A percentile compares a stretch with the other conserved stretches of the same genome.
These are phyloP conservation scores for Chelidonichthys spinosus DNA, from an alignment of 2,797 vertebrate species.

Conservation along the genomic window DNA sequence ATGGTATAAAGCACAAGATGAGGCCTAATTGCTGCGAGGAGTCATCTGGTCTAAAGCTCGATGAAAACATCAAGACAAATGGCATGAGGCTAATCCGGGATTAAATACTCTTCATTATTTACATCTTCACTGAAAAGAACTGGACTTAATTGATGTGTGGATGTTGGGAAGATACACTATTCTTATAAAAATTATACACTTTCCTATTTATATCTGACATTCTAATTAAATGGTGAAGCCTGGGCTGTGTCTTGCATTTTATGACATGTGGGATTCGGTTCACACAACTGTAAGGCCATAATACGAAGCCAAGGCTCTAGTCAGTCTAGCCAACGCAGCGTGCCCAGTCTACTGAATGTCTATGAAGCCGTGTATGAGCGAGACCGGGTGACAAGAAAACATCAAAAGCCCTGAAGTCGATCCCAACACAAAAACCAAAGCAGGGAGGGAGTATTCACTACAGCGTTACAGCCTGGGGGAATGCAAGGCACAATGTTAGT, in stretches of 20 bases:
- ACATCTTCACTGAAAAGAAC: not conserved
- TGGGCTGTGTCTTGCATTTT: not conserved
- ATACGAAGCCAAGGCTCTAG: conserved; percentile 10
- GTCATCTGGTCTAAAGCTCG: conserved; percentile 14
- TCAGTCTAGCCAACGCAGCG: conserved; percentile 39
- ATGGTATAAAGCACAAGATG: conserved; percentile 51
- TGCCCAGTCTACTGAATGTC: conserved; percentile 33
- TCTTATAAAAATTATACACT: not conserved
- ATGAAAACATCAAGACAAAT: conserved; percentile 28
- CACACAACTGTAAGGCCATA: conserved; percentile 28
- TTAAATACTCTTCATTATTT: not conserved
- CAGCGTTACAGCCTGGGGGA: conserved; percentile 71
- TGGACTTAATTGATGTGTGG: not conserved
- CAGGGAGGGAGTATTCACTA: conserved; percentile 74
- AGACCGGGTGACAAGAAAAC: conserved; percentile 53
- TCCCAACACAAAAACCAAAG: conserved; percentile 63
- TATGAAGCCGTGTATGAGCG: conserved; percentile 33
- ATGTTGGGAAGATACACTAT: not conserved
- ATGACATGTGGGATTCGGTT: conserved; percentile 21
- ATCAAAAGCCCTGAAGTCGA: conserved; percentile 73
- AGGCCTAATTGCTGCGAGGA: conserved; percentile 29
- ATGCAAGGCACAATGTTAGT: conserved; percentile 58
- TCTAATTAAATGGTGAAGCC: not conserved
- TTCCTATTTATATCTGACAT: not conserved
- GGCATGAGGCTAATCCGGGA: not conserved